These are phyloP conservation scores for Channa striata DNA, from an alignment of 2,797 vertebrate species.

Conservation along the genomic window DNA sequence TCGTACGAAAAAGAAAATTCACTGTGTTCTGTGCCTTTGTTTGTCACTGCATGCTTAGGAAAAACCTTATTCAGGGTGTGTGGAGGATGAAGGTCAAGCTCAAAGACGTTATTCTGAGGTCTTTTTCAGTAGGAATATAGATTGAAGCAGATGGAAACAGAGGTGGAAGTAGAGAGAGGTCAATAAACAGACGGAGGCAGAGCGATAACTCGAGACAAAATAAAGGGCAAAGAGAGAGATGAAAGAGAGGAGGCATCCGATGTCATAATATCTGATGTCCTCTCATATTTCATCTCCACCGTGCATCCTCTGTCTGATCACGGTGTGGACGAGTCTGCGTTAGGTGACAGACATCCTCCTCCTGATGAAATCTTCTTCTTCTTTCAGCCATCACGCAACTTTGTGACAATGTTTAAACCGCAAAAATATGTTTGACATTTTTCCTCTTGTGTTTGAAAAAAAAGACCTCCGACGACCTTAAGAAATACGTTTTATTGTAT, in stretches of 20 bases:
- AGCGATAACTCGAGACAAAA: neutral
- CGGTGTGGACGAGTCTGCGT: neutral
- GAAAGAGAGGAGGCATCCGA: constrained; percentile 6
- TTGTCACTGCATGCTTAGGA: neutral
- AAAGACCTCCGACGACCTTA: too few species aligned
- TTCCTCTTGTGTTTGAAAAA: too few species aligned
- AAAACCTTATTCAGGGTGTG: neutral
- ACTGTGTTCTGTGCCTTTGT: neutral
- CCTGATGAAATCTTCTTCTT: constrained; percentile 40
- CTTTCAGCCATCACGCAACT: neutral
- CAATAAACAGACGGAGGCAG: constrained; percentile 4
- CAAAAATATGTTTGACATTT: too few species aligned
- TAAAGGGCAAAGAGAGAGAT: constrained; percentile 10
- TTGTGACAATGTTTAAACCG: too few species aligned
- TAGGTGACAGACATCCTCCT: constrained; percentile 2
- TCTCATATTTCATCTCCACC: constrained; percentile 4
- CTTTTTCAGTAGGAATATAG: constrained; percentile 3
- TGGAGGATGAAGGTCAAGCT: neutral
- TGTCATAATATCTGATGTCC: constrained; percentile 7
- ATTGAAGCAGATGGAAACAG: constrained; percentile 12
- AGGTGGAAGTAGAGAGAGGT: constrained; percentile 11
- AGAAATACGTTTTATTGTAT: too few species aligned
- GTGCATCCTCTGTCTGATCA: neutral
- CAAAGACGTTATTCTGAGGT: neutral
- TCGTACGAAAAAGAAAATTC: neutral